Percentiles rank a stretch among this genome's conserved stretches.
Conservation (phyloP, 1,140 invertebrate genomes). For the Cydia pomonella region DNA sequence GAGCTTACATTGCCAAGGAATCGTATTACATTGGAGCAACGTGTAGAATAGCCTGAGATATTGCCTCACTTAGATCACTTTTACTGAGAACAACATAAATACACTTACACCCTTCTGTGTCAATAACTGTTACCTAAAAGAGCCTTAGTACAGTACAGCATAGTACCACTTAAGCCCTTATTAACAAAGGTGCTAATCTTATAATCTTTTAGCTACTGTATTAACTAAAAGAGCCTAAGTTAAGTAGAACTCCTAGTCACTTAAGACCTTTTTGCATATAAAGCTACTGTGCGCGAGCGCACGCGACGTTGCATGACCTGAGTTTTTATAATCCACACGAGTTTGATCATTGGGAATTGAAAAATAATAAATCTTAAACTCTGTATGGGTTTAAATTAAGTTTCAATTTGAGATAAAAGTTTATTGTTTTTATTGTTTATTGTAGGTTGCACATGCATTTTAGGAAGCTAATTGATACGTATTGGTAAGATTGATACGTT, state of each 20-base stretch:
- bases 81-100: neutral
- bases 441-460: neutral
- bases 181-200: neutral
- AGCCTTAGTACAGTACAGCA: neutral
- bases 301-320: conserved; percentile 38
- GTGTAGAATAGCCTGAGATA: neutral
- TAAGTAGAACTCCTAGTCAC: neutral
- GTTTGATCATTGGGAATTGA: conserved; percentile 21
- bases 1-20: neutral
- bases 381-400: neutral
- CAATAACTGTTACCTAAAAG: neutral
- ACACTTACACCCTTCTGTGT: neutral
- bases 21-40: neutral
- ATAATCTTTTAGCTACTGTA: neutral
- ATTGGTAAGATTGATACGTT: neutral
- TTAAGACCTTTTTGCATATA: neutral
- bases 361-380: conserved; percentile 27
- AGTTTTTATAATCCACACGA: conserved; percentile 29
- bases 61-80: neutral
- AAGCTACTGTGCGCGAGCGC: conserved; percentile 34
- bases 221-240: neutral
- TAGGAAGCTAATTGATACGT: neutral
- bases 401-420: conserved; percentile 11
- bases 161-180: neutral
- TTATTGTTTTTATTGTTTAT: neutral